Conservation (phyloP, 2,113 vertebrate species). For the Nerophis ophidion region DNA sequence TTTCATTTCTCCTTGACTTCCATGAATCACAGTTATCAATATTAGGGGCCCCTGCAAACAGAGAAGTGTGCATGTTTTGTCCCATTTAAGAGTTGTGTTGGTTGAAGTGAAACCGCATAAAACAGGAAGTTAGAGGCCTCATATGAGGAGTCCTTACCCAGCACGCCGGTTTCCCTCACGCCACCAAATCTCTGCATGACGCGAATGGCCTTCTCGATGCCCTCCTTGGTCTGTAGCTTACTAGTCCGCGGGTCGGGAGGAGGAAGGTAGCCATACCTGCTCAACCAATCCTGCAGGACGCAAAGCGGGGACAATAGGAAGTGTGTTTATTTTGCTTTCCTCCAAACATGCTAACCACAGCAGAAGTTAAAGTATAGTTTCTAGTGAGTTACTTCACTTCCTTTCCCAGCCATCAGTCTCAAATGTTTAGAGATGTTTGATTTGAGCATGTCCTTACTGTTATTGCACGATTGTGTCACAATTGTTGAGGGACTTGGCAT, state of each 20-base stretch:
- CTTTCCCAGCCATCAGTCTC: not conserved
- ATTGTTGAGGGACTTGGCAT: not conserved
- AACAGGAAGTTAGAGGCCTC: slow-evolving; percentile 3
- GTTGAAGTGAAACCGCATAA: slow-evolving; percentile 10
- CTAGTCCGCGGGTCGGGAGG: slow-evolving; percentile 74
- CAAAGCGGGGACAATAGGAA: slow-evolving; percentile 1
- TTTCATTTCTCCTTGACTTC: not conserved
- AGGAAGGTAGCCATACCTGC: slow-evolving; percentile 83
- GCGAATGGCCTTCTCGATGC: slow-evolving; percentile 72
- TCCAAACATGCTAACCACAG: slow-evolving; percentile 3
- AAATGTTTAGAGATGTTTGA: too few relatives aligned
- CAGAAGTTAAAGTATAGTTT: not conserved
- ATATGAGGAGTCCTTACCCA: slow-evolving; percentile 67
- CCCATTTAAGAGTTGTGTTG: not conserved
- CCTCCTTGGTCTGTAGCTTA: slow-evolving; percentile 73
- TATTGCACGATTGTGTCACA: slow-evolving; percentile 9
- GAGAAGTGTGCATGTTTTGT: not conserved
- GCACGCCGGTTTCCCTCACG: slow-evolving; percentile 69
- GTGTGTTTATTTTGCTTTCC: not conserved
- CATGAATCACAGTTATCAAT: not conserved
- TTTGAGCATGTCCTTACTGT: slow-evolving; percentile 8
- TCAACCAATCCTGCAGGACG: slow-evolving; percentile 78
- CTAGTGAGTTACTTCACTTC: not conserved
- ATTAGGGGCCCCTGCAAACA: not conserved
- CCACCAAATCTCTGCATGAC: slow-evolving; percentile 84